Percentiles rank a stretch among this genome's conserved stretches.
Conservation (phyloP, 2,888 invertebrate genomes). For the Mycalesis mineus region DNA sequence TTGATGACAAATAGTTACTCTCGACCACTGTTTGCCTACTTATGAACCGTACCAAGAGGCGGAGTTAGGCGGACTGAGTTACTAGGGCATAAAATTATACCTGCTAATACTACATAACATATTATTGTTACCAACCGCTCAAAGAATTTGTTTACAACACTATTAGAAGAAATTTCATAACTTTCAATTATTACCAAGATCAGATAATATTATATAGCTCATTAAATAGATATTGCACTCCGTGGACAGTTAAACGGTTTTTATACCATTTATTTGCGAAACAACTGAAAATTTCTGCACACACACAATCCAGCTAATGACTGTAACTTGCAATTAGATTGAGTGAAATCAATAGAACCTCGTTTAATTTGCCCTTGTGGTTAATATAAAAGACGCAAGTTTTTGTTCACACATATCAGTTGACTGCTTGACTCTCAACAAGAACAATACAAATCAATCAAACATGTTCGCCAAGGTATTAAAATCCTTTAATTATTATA, state of each 20-base stretch:
- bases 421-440: conserved; percentile 18
- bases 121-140: conserved; percentile 15
- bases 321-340: conserved; percentile 9
- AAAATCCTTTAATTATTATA: background rate
- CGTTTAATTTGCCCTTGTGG: conserved; percentile 29
- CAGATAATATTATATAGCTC: conserved; percentile 9
- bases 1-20: background rate
- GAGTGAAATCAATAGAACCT: conserved; percentile 28
- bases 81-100: conserved; percentile 12
- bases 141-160: conserved; percentile 14
- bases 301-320: conserved; percentile 5
- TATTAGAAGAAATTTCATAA: conserved; percentile 9
- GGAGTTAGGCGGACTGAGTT: background rate
- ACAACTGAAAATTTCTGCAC: conserved; percentile 5
- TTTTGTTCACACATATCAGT: conserved; percentile 34
- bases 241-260: conserved; percentile 4
- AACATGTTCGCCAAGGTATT: conserved; percentile 25
- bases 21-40: background rate
- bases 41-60: background rate
- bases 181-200: conserved; percentile 2
- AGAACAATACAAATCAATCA: conserved; percentile 15
- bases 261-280: conserved; percentile 9
- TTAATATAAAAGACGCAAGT: conserved; percentile 36
- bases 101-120: conserved; percentile 12
- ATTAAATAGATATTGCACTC: conserved; percentile 5